These are phyloP conservation scores for Pseudoatta argentina DNA, from an alignment of 1,140 invertebrate species.

Conservation along the genomic window DNA sequence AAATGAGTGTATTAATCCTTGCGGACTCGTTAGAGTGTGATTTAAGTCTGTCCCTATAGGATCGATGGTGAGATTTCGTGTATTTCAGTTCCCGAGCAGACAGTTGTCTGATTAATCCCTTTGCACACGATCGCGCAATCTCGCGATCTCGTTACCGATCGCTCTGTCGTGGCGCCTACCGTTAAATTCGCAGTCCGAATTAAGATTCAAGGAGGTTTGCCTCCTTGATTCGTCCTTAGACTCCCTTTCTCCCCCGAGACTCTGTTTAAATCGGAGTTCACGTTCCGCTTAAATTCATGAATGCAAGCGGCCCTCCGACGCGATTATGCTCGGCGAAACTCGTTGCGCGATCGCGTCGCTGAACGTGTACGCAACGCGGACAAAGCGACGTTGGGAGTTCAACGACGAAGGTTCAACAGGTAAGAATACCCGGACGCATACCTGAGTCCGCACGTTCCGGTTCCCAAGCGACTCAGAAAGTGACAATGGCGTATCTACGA, in stretches of 20 bases:
- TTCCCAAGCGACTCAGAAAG: conserved; percentile 49
- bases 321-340: conserved; percentile 30
- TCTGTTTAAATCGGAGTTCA: conserved; percentile 40
- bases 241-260: conserved; percentile 9
- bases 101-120: conserved; percentile 49
- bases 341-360: conserved; percentile 36
- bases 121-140: conserved; percentile 43
- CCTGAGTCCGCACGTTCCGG: conserved; percentile 51
- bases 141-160: conserved; percentile 42
- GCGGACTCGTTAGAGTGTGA: conserved; percentile 39
- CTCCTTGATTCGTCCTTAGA: conserved; percentile 53
- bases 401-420: conserved; percentile 56
- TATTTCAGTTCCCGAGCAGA: conserved; percentile 10
- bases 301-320: conserved; percentile 28
- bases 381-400: conserved; percentile 42
- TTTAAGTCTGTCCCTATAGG: conserved; percentile 21
- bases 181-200: conserved; percentile 7
- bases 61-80: conserved; percentile 42
- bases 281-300: conserved; percentile 58
- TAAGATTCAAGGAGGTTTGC: conserved; percentile 41
- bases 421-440: conserved; percentile 55
- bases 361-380: conserved; percentile 49
- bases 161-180: background rate
- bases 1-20: conserved; percentile 30
- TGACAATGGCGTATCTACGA: conserved; percentile 44